Evolutionary conservation across 2,797 vertebrate genomes (phyloP).

Genomic region (Decapterus maruadsi): DNA sequence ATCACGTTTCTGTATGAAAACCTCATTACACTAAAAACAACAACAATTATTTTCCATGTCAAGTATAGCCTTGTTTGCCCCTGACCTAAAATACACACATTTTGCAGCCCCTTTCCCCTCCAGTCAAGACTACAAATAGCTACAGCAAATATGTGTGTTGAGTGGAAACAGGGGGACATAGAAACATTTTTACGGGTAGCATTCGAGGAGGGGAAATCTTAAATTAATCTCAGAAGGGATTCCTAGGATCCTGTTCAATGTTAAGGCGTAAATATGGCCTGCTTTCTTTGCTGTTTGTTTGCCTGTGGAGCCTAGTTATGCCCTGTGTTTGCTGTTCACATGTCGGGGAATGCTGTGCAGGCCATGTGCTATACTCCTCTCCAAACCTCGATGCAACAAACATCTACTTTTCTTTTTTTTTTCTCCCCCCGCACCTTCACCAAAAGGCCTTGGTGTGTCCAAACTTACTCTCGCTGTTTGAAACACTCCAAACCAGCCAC

Average conservation of each 20-base stretch:
- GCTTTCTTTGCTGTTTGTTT: slow-evolving; percentile 79
- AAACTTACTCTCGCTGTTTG: slow-evolving; percentile 69
- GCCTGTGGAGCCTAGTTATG: slow-evolving; percentile 79
- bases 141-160: slow-evolving; percentile 80
- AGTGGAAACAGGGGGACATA: slow-evolving; percentile 76
- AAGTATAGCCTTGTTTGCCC: slow-evolving; percentile 79
- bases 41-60: slow-evolving; percentile 72
- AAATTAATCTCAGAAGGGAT: slow-evolving; percentile 81
- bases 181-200: slow-evolving; percentile 70
- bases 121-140: slow-evolving; percentile 79
- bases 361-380: slow-evolving; percentile 78
- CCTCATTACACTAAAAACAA: slow-evolving; percentile 46
- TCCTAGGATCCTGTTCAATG: slow-evolving; percentile 73
- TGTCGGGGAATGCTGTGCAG: slow-evolving; percentile 79
- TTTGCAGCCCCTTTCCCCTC: slow-evolving; percentile 56
- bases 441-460: slow-evolving; percentile 72
- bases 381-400: slow-evolving; percentile 82
- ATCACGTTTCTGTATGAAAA: slow-evolving; percentile 70
- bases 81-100: slow-evolving; percentile 71
- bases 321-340: slow-evolving; percentile 86
- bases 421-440: slow-evolving; percentile 52
- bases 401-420: slow-evolving; percentile 69
- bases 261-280: slow-evolving; percentile 68
- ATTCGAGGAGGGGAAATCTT: slow-evolving; percentile 61
- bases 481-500: slow-evolving; percentile 72